Percentiles rank a stretch among this genome's conserved stretches.
Evolutionary conservation across 2,797 vertebrate genomes (phyloP).

Genomic region (Silurus aristotelis): DNA sequence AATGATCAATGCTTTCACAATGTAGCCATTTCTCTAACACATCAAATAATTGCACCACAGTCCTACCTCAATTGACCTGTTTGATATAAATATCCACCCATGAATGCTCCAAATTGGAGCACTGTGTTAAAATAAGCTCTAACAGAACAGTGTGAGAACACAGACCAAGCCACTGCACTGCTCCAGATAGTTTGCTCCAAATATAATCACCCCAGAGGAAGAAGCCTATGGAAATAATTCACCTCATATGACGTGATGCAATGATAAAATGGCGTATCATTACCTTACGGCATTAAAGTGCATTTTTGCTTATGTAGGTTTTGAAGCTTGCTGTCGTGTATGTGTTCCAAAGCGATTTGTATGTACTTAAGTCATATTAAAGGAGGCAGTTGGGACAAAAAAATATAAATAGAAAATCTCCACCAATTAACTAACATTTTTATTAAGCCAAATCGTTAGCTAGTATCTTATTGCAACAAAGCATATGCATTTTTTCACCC

Average conservation of each 20-base stretch:
- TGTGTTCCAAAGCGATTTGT: constrained; percentile 2
- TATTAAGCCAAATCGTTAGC: constrained; percentile 2
- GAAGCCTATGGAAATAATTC: constrained; percentile 59
- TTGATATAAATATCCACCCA: constrained; percentile 76
- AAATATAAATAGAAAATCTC: not conserved
- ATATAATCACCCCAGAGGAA: constrained; percentile 60
- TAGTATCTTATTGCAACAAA: not conserved
- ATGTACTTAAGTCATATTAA: not conserved
- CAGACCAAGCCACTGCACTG: constrained; percentile 67
- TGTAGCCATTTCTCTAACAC: constrained; percentile 61
- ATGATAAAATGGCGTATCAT: constrained; percentile 14
- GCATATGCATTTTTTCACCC: not conserved
- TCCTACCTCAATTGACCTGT: constrained; percentile 71
- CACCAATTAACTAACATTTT: not conserved
- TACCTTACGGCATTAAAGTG: constrained; percentile 7
- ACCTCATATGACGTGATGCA: constrained; percentile 40
- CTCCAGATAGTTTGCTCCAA: constrained; percentile 74
- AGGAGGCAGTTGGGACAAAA: constrained; percentile 12
- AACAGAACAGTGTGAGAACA: constrained; percentile 64
- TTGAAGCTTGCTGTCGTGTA: constrained; percentile 28
- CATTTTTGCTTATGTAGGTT: constrained; percentile 26
- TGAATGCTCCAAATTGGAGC: constrained; percentile 72
- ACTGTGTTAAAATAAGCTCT: constrained; percentile 69
- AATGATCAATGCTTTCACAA: constrained; percentile 8
- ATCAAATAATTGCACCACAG: constrained; percentile 59